phyloP scores from a whole-genome alignment of 1,140 invertebrate genomes.

The Phymorhynchus buccinoides region DNA sequence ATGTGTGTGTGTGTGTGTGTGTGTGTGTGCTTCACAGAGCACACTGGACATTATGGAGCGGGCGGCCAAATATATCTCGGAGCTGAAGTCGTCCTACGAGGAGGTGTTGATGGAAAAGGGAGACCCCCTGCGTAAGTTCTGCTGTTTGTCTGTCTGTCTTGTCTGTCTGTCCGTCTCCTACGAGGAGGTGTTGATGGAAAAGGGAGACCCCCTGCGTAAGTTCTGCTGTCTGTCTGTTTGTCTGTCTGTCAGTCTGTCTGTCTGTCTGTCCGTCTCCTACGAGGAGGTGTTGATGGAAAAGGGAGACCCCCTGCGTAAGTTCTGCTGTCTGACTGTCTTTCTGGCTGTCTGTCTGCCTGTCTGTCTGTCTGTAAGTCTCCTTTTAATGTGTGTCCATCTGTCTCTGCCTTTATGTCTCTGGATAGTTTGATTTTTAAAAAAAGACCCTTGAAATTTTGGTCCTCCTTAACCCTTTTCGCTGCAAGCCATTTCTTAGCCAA shows the following conservation, averaged over 20 bases:
- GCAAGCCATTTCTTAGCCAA: too few species aligned
- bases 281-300: too few species aligned
- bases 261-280: neutral
- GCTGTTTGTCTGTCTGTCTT: neutral
- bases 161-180: too few species aligned
- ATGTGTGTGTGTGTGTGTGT: neutral
- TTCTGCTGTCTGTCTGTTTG: neutral
- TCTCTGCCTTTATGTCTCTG: too few species aligned
- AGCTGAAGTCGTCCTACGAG: conserved; percentile 64
- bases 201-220: conserved; percentile 44
- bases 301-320: too few species aligned
- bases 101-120: conserved; percentile 59
- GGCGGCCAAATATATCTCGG: conserved; percentile 67
- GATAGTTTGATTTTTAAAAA: too few species aligned
- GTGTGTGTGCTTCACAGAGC: conserved; percentile 61
- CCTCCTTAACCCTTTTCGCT: too few species aligned
- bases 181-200: conserved; percentile 60
- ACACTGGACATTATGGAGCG: conserved; percentile 70
- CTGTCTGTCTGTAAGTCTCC: too few species aligned
- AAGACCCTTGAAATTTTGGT: too few species aligned
- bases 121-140: conserved; percentile 35
- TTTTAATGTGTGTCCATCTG: too few species aligned
- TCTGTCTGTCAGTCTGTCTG: neutral
- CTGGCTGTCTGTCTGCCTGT: too few species aligned
- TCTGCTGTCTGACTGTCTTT: too few species aligned